Percentiles rank a stretch among this genome's conserved stretches.
phyloP scores from a whole-genome alignment of 2,888 invertebrate species.

The Coecobrya sp. region DNA sequence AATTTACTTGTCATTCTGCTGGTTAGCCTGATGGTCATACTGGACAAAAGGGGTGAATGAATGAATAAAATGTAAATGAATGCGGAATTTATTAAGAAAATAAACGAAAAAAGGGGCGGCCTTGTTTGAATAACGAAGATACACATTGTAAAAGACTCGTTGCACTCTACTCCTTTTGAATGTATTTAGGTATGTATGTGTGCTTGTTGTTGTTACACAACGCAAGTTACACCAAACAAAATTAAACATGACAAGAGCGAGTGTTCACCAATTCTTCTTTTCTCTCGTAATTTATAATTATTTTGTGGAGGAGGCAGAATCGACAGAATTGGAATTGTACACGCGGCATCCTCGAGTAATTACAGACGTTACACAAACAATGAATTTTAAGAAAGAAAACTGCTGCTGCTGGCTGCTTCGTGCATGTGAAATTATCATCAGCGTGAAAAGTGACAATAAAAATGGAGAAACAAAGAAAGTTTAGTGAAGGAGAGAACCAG shows the following conservation, averaged over 20 bases:
- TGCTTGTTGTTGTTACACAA: background rate
- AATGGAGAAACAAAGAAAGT: slow-evolving; percentile 51
- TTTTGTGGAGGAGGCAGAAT: slow-evolving; percentile 46
- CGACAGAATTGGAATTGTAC: slow-evolving; percentile 51
- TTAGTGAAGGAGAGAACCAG: background rate
- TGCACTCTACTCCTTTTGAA: slow-evolving; percentile 9
- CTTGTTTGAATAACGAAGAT: slow-evolving; percentile 48
- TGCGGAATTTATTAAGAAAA: slow-evolving; percentile 26
- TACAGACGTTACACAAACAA: slow-evolving; percentile 55
- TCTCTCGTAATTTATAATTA: slow-evolving; percentile 56
- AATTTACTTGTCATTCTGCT: slow-evolving; percentile 59
- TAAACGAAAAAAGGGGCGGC: slow-evolving; percentile 41
- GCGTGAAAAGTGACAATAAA: slow-evolving; percentile 60
- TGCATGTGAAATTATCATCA: slow-evolving; percentile 61
- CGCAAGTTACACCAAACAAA: background rate
- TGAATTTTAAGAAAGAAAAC: slow-evolving; percentile 58
- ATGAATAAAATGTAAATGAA: slow-evolving; percentile 36
- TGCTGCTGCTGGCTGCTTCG: slow-evolving; percentile 9
- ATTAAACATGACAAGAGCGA: slow-evolving; percentile 37
- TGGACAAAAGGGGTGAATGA: slow-evolving; percentile 52
- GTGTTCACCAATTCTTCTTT: background rate
- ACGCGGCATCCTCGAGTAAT: slow-evolving; percentile 58
- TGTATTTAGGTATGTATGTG: background rate
- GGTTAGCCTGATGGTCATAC: slow-evolving; percentile 40
- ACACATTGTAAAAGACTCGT: slow-evolving; percentile 11